Percentiles rank a stretch among this genome's conserved stretches.
Evolutionary conservation across 23 tunicate genomes (phyloP).

Genomic region (Trididemnum miniatum): DNA sequence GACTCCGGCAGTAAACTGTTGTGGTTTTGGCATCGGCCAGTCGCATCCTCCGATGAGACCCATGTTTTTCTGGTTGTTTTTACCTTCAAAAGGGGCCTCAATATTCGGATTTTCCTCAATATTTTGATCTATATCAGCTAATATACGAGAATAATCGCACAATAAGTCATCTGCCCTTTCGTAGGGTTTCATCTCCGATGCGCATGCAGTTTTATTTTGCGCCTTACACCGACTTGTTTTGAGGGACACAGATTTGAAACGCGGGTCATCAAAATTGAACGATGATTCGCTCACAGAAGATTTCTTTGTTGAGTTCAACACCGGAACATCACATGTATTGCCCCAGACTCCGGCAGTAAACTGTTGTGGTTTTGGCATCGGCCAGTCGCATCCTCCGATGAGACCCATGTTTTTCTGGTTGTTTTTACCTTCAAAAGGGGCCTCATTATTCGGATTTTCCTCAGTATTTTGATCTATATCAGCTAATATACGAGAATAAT

Average conservation of each 20-base stretch:
- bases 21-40: neutral
- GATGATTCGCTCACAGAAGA: conserved; percentile 23
- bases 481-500: too few relatives aligned
- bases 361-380: neutral
- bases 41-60: too few relatives aligned
- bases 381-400: too few relatives aligned
- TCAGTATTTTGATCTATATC: too few relatives aligned
- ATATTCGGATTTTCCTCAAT: too few relatives aligned
- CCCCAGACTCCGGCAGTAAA: neutral
- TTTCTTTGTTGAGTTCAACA: neutral
- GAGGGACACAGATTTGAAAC: neutral
- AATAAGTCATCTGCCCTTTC: neutral
- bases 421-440: too few relatives aligned
- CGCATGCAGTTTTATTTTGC: neutral
- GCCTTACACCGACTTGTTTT: neutral
- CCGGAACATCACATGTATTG: neutral
- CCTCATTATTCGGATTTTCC: too few relatives aligned
- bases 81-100: too few relatives aligned
- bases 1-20: neutral
- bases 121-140: too few relatives aligned
- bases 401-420: too few relatives aligned
- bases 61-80: too few relatives aligned
- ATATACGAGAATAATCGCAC: conserved; percentile 22
- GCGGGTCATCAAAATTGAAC: conserved; percentile 23
- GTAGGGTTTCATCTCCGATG: neutral